phyloP scores from a whole-genome alignment of 2,797 vertebrate genomes.

The Takifugu rubripes region DNA sequence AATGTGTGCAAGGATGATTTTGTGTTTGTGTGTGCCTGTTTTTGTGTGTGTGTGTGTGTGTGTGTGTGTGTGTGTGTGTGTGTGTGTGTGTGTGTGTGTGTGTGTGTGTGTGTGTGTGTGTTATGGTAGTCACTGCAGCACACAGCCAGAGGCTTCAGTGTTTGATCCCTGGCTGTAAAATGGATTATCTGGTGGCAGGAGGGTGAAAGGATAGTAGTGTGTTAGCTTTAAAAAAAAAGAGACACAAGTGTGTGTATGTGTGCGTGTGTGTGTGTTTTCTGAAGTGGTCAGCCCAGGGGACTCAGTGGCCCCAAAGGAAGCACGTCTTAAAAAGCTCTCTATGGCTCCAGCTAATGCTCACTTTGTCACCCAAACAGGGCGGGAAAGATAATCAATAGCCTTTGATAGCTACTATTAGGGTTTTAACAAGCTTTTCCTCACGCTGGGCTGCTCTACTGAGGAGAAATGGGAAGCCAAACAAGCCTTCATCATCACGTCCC shows the following conservation, averaged over 20 bases:
- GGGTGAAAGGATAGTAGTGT: conserved; percentile 67
- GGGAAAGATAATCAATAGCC: conserved; percentile 87
- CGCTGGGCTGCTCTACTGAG: conserved; percentile 70
- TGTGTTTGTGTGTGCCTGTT: conserved; percentile 5
- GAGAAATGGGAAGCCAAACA: conserved; percentile 55
- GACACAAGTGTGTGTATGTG: conserved; percentile 15
- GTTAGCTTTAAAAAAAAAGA: conserved; percentile 46
- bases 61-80: conserved; percentile 2
- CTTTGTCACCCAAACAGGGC: conserved; percentile 82
- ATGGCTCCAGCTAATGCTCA: conserved; percentile 78
- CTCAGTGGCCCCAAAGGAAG: conserved; percentile 64
- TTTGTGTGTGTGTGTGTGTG: neutral
- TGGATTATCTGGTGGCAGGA: conserved; percentile 77
- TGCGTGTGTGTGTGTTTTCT: conserved; percentile 7
- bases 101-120: conserved; percentile 24
- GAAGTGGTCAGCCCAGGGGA: conserved; percentile 35
- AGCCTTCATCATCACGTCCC: conserved; percentile 55
- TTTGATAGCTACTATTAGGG: conserved; percentile 81
- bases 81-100: conserved; percentile 20
- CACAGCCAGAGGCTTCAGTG: conserved; percentile 75
- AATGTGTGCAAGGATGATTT: conserved; percentile 26
- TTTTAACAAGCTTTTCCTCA: conserved; percentile 82
- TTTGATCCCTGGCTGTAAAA: conserved; percentile 80
- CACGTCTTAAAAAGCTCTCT: conserved; percentile 65
- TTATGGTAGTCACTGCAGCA: conserved; percentile 60